Evolutionary conservation across 1,140 invertebrate species (phyloP).

Genomic region (Helicorthomorpha holstii): DNA sequence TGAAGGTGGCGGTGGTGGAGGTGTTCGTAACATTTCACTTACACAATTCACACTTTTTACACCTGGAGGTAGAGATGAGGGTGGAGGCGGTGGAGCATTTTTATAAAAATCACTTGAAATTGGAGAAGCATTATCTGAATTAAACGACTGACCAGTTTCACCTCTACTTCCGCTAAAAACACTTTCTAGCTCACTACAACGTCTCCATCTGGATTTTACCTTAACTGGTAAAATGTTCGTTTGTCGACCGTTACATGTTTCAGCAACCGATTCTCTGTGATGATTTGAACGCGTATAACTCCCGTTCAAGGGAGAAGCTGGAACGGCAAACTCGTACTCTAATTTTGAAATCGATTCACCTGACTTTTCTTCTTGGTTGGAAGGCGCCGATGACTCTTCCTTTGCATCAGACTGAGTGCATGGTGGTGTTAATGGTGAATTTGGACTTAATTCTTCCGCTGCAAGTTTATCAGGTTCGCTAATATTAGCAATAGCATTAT

Average conservation of each 20-base stretch:
- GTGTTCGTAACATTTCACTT: constrained; percentile 10
- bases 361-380: background rate
- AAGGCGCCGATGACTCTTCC: background rate
- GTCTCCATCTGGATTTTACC: constrained; percentile 67
- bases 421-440: background rate
- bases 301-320: background rate
- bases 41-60: no score
- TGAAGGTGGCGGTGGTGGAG: constrained; percentile 1
- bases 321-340: background rate
- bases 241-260: no score
- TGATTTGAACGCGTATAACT: background rate
- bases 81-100: no score
- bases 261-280: background rate
- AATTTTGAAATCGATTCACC: background rate
- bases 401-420: background rate
- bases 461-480: background rate
- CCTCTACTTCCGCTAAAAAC: no score
- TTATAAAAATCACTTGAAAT: no score
- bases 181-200: constrained; percentile 57
- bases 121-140: no score
- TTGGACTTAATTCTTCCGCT: background rate
- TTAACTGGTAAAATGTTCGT: constrained; percentile 46
- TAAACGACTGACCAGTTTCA: no score
- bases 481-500: background rate
- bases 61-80: no score